Evolutionary conservation across 2,797 vertebrate genomes (phyloP), one percentile per base, ranked within the genome.

Genomic region (Nannoperca obscura): DNA sequence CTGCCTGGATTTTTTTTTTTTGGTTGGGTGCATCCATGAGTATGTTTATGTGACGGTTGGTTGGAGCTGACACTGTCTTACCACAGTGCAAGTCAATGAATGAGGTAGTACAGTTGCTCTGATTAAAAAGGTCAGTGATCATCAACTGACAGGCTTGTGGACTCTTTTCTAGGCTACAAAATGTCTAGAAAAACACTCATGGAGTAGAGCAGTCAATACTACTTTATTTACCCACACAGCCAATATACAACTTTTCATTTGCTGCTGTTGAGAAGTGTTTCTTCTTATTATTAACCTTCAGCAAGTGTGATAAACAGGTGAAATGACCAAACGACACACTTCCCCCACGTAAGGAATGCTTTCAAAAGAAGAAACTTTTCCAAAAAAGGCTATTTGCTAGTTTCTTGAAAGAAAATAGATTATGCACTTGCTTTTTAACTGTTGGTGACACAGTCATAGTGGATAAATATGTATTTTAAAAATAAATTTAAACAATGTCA

Each of bases 61-160:
- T 52, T 88, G 77, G 75, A 88, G 77, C 66, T 36, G 76, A 89
- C 78, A 68, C 49, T 3, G 65, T 83, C 65, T 71, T 54, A 67
- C 70, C 58, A 34, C 38, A 59, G 71, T 50, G 7, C 62, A 85
- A 73, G 49, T 85, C 76, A 68, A 59, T 81, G 80, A 86, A 87
- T 76, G 71, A 52, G 61, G 68, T 46, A 50, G 65, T 81, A 80
- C 71, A 78, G 71, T 79, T 66, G 66, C 66, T 85, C 78, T 67
- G 62, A 85, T 81, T 74, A 84, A 83, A 79, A 61, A 87, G 87
- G 80, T 86, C 88, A 88, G 71, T 66, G 83, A 73, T 78, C 71
- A 83, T 85, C 76, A 44, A 19, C 24, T 7, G 22, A 69, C 13
- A 70, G 9, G 27, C 68, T 46, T 1, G 4, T 19, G 24, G 3